Conservation (phyloP, 2,797 vertebrate species). For the Pyrocephalus nanus region DNA sequence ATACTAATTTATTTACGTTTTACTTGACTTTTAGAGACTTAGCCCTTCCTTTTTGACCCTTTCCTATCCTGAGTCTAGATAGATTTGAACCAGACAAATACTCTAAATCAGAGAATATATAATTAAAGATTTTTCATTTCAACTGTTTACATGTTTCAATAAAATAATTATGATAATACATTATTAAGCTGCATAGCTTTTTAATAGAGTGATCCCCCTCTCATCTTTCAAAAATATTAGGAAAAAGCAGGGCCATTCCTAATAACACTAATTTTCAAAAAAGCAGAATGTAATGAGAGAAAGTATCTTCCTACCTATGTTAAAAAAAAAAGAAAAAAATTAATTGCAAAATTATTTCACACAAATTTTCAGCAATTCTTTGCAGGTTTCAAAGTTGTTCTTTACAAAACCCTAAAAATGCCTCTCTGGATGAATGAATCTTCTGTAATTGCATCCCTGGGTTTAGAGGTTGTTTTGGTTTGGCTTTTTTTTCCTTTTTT, state of each 20-base stretch:
- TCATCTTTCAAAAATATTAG: not conserved
- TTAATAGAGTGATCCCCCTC: not conserved
- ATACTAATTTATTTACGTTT: not conserved
- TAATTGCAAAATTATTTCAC: not conserved
- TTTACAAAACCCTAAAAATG: not conserved
- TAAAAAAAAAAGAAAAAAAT: not conserved
- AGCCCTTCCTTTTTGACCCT: not conserved
- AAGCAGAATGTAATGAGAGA: not conserved
- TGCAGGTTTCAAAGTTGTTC: not conserved
- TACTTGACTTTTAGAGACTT: not conserved
- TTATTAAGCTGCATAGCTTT: not conserved
- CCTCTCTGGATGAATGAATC: not conserved
- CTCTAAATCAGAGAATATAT: not conserved
- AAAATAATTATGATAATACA: not conserved
- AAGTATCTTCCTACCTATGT: not conserved
- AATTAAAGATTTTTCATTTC: not conserved
- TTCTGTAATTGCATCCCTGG: not conserved
- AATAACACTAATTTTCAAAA: not conserved
- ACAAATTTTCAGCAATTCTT: not conserved
- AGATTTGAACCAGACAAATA: not conserved
- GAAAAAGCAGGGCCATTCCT: not conserved
- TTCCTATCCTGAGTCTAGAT: not conserved
- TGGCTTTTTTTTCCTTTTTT: fast-evolving
- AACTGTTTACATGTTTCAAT: not conserved
- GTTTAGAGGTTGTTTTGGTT: not conserved